phyloP scores from a whole-genome alignment of 1,140 invertebrate species.

The Drosophila tropicalis region DNA sequence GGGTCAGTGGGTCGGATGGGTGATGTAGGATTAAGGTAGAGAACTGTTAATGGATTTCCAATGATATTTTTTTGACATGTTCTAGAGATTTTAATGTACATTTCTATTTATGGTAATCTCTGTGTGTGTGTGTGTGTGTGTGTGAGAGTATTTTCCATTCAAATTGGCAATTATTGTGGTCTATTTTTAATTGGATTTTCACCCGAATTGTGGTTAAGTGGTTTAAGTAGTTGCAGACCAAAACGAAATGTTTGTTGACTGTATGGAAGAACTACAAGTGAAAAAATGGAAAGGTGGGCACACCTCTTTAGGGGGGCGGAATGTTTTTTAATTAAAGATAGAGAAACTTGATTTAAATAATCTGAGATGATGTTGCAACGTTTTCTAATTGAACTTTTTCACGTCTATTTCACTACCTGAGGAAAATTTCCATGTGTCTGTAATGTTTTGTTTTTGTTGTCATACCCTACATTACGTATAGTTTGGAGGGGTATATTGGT shows the following conservation, averaged over 20 bases:
- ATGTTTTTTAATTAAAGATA: no score
- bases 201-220: background rate
- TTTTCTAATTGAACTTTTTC: background rate
- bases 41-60: slow-evolving; percentile 35
- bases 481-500: no score
- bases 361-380: no score
- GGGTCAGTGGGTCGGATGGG: background rate
- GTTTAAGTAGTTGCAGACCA: background rate
- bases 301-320: no score
- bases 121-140: background rate
- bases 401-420: background rate
- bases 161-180: slow-evolving; percentile 26
- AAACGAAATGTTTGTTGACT: background rate
- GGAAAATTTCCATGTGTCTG: background rate
- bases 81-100: background rate
- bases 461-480: no score
- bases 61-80: slow-evolving; percentile 25
- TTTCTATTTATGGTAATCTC: background rate
- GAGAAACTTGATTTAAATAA: no score
- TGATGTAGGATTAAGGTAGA: slow-evolving; percentile 16
- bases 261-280: no score
- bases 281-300: no score
- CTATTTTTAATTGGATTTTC: slow-evolving; percentile 8
- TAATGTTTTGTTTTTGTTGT: background rate
- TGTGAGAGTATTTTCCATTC: background rate